Evolutionary conservation across 2,888 invertebrate genomes (phyloP), one percentile per base, ranked within the genome.

Genomic region (Acronicta psi): DNA sequence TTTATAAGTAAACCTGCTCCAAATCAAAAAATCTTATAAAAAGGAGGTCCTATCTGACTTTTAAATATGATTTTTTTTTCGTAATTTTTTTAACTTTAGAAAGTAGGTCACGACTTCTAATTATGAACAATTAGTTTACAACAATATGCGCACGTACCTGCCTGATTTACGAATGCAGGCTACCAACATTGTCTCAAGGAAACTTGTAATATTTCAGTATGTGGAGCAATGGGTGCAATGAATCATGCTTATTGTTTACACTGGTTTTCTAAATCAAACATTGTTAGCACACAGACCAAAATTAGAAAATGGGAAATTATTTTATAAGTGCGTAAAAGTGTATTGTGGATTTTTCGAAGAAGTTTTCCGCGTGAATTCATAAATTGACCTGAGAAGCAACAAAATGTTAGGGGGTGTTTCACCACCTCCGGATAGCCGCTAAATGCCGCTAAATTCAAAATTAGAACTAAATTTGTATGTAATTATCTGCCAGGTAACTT

Each of bases 201-300:
- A 82, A 77, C 77, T 57, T n/a, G 76, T 57, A 77, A 77, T 70
- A 74, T 73, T 77, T 69, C 78, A 81, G 79, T 80, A 88, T 82
- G 82, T 88, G 68, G 87, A 80, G 74, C 88, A 82, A 65, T 79
- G 80, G 73, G 73, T 80, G 72, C 80, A 81, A 86, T 89, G 89
- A 89, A 87, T 89, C 88, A 89, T 84, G 64, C 69, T 60, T 50
- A 74, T 59, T 84, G 84, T 84, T 83, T 85, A 85, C 79, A 69
- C 69, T 75, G 68, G 61, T 73, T 81, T 78, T 80, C 77, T 78
- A 82, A 78, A 81, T 81, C 77, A 77, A 81, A 86, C 83, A 84
- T 77, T 82, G 87, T 85, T 82, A 80, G 77, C 80, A 76, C 72
- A 69, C 73, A 57, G 61, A 74, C 73, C 75, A 72, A 75, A 81